Conservation (phyloP, 2,113 vertebrate species). For the Phrynosoma platyrhinos region DNA sequence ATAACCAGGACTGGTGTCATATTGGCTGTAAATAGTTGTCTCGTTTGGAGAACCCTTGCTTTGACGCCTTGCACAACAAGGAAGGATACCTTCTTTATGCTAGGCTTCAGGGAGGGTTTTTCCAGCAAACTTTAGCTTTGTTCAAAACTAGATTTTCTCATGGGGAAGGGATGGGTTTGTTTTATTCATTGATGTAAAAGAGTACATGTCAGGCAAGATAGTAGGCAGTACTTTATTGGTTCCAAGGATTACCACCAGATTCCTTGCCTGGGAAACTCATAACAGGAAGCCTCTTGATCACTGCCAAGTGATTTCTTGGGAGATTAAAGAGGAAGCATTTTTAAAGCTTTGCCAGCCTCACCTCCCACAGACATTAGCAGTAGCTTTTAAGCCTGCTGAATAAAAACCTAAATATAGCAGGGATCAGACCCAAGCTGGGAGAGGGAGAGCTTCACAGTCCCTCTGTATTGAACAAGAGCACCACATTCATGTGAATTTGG, state of each 20-base stretch:
- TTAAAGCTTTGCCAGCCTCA: conserved; percentile 6
- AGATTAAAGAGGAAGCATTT: conserved; percentile 16
- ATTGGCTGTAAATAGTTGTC: no score
- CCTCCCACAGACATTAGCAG: background rate
- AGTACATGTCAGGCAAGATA: background rate
- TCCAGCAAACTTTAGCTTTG: background rate
- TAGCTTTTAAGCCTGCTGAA: background rate
- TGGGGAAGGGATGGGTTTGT: background rate
- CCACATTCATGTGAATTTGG: background rate
- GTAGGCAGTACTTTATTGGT: background rate
- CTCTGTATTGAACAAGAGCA: background rate
- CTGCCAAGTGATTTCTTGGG: background rate
- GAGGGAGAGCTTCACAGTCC: background rate
- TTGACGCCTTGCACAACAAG: background rate
- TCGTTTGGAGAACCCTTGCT: background rate
- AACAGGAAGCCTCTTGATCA: background rate
- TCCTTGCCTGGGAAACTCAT: background rate
- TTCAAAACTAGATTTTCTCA: background rate
- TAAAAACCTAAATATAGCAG: conserved; percentile 27
- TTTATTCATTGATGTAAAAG: background rate
- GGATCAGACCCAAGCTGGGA: conserved; percentile 4
- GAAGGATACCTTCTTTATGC: background rate
- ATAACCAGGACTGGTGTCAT: no score
- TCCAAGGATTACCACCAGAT: background rate
- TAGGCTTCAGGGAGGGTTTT: no score